These are phyloP conservation scores for Bhutanitis thaidina DNA, from an alignment of 2,888 invertebrate genomes.

Conservation along the genomic window DNA sequence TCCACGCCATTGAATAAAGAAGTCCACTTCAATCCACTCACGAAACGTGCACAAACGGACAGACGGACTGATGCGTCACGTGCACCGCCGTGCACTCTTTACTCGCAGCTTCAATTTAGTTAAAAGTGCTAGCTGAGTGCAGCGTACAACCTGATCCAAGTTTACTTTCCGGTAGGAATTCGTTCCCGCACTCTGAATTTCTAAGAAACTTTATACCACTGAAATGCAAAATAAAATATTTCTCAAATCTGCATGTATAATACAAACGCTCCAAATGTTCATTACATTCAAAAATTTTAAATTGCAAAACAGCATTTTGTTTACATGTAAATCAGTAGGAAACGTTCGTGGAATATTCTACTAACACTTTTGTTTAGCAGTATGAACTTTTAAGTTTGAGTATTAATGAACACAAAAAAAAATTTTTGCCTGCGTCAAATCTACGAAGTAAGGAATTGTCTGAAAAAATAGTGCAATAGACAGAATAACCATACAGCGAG, in stretches of 20 bases:
- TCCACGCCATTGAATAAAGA: constrained; percentile 43
- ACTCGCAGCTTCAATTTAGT: constrained; percentile 72
- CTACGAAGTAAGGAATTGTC: no score
- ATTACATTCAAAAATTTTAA: constrained; percentile 24
- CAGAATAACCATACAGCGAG: no score
- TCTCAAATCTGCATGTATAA: constrained; percentile 25
- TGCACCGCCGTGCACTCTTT: constrained; percentile 51
- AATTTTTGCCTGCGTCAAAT: no score
- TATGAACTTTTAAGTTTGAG: no score
- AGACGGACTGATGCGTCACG: constrained; percentile 62
- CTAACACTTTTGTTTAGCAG: neutral
- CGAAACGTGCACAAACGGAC: constrained; percentile 57
- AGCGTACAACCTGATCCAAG: constrained; percentile 50
- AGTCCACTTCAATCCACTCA: constrained; percentile 53
- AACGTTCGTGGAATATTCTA: constrained; percentile 9
- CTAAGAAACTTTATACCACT: constrained; percentile 34
- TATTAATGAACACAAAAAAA: no score
- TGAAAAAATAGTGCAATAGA: no score
- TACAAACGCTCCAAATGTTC: constrained; percentile 24
- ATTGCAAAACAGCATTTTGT: constrained; percentile 20
- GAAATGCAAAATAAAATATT: constrained; percentile 36
- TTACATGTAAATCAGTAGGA: constrained; percentile 12
- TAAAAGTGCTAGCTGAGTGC: constrained; percentile 69
- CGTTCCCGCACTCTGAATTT: constrained; percentile 36
- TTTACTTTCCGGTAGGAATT: constrained; percentile 39